phyloP scores from a whole-genome alignment of 2,797 vertebrate species.

The Nothura maculosa region DNA sequence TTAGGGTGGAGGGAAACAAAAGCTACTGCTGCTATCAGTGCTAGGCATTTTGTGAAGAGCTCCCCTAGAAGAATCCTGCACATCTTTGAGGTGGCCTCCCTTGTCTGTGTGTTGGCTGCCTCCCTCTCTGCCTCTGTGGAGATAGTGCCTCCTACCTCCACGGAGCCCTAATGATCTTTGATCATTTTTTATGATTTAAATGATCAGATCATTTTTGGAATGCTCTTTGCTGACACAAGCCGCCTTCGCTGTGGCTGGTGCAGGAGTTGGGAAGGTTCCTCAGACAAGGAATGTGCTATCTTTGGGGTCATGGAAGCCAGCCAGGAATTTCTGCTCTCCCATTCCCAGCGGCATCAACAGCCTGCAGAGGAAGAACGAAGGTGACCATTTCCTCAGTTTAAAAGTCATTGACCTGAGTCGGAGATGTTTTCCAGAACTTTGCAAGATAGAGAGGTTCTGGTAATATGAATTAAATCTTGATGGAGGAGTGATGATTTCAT shows the following conservation, averaged over 20 bases:
- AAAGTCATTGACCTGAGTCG: conserved; percentile 56
- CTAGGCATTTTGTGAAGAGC: neutral
- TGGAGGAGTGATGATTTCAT: neutral
- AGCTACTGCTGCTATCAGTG: neutral
- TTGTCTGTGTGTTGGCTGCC: neutral
- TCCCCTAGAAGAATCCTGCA: neutral
- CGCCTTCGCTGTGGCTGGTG: neutral
- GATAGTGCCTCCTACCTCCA: neutral
- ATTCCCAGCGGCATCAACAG: conserved; percentile 51
- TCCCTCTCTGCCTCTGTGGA: neutral
- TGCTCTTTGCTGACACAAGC: conserved; percentile 29
- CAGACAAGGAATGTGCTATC: conserved; percentile 42
- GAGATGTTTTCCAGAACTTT: conserved; percentile 41
- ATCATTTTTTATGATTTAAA: no score
- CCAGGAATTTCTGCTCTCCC: conserved; percentile 69
- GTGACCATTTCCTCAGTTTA: conserved; percentile 61
- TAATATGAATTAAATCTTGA: neutral
- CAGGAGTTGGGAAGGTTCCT: conserved; percentile 43
- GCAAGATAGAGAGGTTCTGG: conserved; percentile 17
- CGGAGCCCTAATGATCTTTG: neutral
- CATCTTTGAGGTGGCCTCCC: neutral
- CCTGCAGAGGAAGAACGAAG: conserved; percentile 40
- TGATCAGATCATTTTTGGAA: neutral
- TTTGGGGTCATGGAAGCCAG: conserved; percentile 62
- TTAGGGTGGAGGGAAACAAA: neutral